Percentiles rank a stretch among this genome's conserved stretches.
These are phyloP conservation scores for Ophioderma brevispina DNA, from an alignment of 35 echinoderm and acorn worm species.

Conservation along the genomic window DNA sequence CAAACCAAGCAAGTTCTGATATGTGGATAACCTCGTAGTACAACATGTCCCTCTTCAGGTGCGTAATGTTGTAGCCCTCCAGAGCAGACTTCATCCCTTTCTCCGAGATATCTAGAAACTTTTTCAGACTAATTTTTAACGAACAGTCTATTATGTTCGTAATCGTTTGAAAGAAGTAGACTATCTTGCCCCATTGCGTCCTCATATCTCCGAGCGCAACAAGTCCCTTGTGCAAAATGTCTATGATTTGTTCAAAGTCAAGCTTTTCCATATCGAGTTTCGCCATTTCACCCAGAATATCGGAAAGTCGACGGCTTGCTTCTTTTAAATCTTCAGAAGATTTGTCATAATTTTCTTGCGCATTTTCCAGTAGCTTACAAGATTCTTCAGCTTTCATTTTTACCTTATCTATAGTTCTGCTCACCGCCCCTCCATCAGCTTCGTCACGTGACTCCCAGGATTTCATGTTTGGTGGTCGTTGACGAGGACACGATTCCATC, in stretches of 20 bases:
- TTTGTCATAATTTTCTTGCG: not conserved
- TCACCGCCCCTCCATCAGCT: not conserved
- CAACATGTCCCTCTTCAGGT: too few relatives aligned
- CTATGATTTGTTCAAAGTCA: too few relatives aligned
- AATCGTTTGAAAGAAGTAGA: too few relatives aligned
- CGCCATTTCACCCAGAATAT: too few relatives aligned
- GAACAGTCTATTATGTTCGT: too few relatives aligned
- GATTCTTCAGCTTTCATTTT: not conserved
- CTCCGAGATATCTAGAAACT: too few relatives aligned
- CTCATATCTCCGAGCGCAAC: not conserved
- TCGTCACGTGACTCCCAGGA: not conserved
- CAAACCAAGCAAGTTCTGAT: not conserved
- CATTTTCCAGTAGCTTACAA: not conserved
- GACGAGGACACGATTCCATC: not conserved
- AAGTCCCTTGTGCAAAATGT: not conserved
- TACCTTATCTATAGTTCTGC: not conserved
- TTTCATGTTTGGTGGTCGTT: not conserved
- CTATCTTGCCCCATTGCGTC: not conserved
- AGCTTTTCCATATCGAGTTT: too few relatives aligned
- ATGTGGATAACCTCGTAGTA: not conserved
- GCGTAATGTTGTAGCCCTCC: not conserved
- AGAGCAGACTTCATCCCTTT: not conserved
- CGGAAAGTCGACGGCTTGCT: not conserved
- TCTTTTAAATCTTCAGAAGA: not conserved
- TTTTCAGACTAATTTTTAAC: too few relatives aligned